Evolutionary conservation across 2,888 invertebrate genomes (phyloP), one percentile per base, ranked within the genome.

Genomic region (Campoplex capitator): DNA sequence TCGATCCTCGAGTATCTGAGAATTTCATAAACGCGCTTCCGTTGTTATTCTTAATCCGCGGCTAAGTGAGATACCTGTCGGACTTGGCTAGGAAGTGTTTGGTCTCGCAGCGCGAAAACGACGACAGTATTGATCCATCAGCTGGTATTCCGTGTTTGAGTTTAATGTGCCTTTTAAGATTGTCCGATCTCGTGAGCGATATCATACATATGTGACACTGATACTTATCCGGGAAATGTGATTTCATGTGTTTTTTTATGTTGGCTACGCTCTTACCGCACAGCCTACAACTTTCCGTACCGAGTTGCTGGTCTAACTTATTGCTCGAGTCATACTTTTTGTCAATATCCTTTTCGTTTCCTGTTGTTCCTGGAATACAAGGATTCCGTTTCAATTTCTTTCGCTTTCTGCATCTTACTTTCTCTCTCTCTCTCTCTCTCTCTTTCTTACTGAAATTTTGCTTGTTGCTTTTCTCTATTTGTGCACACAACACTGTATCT

Each of bases 131-230:
- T 82, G 93, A 93, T 85, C 92, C 92, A 83, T 94, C 94, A 18
- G 78, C 70, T 88, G 92, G 91, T 88, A 93, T 92, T 67, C 94
- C 94, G 90, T 95, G 95, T 91, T 95, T 95, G 88, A 94, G 93
- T 89, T 95, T 95, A 90, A 95, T 95, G 89, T 95, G 95, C 91
- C 95, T 94, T 93, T 95, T 95, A 83, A 95, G 92, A 93, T 95
- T 95, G 91, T 95, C 95, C 88, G 95, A 95, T 90, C 95, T 94
- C 88, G 95, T 95, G 86, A 95, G 94, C 88, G 95, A 94, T 92
- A 95, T 94, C 92, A 94, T 93, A 91, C 95, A 95, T 89, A 95
- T 94, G 79, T 95, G 95, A 91, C 95, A 95, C 88, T 94, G 94
- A 91, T 94, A 94, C 89, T 94, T 94, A 90, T 94, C 94, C 82